phyloP scores from a whole-genome alignment of 2,888 invertebrate species.

The Amitus sp. region DNA sequence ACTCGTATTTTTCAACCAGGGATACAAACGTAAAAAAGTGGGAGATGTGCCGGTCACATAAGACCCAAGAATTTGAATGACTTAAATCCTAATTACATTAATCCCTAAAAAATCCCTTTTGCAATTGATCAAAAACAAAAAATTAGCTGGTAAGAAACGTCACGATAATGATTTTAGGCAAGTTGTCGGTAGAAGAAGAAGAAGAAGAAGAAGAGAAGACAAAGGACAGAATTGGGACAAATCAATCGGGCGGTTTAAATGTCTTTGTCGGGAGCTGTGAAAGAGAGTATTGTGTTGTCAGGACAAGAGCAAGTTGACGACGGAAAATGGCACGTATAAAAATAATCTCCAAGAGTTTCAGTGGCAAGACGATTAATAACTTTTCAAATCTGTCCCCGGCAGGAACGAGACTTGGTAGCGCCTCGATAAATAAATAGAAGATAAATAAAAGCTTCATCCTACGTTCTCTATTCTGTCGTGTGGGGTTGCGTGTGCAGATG shows the following conservation, averaged over 20 bases:
- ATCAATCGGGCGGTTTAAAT: neutral
- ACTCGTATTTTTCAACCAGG: too few species aligned
- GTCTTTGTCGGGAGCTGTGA: neutral
- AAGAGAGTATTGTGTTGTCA: neutral
- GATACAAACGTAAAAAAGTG: too few species aligned
- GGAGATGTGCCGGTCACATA: too few species aligned
- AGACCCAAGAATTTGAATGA: too few species aligned
- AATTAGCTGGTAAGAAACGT: too few species aligned
- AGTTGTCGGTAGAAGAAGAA: neutral
- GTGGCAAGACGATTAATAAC: constrained; percentile 62
- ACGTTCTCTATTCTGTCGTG: constrained; percentile 50
- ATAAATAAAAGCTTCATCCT: constrained; percentile 61
- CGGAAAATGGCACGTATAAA: constrained; percentile 3
- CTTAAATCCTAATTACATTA: too few species aligned
- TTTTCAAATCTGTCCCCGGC: constrained; percentile 62
- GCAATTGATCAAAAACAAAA: too few species aligned
- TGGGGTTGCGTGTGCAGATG: constrained; percentile 64
- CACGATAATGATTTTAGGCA: too few species aligned
- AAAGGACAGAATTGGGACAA: too few species aligned
- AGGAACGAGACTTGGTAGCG: constrained; percentile 55
- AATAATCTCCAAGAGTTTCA: constrained; percentile 2
- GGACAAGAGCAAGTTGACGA: neutral
- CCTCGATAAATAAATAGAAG: constrained; percentile 63
- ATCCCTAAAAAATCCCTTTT: too few species aligned
- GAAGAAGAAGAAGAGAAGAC: too few species aligned